Evolutionary conservation across 2,888 invertebrate species (phyloP).

Genomic region (Nomada ferruginata): DNA sequence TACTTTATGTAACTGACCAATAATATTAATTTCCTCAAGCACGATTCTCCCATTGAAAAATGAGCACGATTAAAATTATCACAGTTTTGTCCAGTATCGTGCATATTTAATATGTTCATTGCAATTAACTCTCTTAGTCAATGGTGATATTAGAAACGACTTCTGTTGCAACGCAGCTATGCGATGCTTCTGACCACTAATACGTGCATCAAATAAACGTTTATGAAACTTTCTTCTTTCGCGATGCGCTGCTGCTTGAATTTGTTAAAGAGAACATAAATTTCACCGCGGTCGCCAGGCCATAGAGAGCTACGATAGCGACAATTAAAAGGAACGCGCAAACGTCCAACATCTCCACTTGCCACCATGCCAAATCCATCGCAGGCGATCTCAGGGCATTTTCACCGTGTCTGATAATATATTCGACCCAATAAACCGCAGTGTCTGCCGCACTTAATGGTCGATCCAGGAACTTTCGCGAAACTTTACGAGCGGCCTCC

Average conservation of each 20-base stretch:
- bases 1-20: no score
- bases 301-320: not conserved
- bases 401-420: constrained; percentile 73
- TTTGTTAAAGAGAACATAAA: constrained; percentile 14
- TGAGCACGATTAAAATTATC: no score
- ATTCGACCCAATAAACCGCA: constrained; percentile 79
- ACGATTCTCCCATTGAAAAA: no score
- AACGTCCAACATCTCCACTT: constrained; percentile 75
- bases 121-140: no score
- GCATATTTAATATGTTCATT: no score
- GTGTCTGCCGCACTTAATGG: constrained; percentile 75
- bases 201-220: no score
- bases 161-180: no score
- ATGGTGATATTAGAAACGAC: no score
- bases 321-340: constrained; percentile 42
- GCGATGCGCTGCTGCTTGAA: not conserved
- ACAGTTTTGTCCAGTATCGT: no score
- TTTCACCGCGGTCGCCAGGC: not conserved
- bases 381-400: constrained; percentile 75
- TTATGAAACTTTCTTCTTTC: constrained; percentile 32
- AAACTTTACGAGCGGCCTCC: constrained; percentile 55
- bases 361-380: constrained; percentile 79
- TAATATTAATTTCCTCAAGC: no score
- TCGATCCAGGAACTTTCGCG: constrained; percentile 76
- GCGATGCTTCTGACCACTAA: no score